phyloP scores from a whole-genome alignment of 2,888 invertebrate genomes.

The Argyresthia goedartella region DNA sequence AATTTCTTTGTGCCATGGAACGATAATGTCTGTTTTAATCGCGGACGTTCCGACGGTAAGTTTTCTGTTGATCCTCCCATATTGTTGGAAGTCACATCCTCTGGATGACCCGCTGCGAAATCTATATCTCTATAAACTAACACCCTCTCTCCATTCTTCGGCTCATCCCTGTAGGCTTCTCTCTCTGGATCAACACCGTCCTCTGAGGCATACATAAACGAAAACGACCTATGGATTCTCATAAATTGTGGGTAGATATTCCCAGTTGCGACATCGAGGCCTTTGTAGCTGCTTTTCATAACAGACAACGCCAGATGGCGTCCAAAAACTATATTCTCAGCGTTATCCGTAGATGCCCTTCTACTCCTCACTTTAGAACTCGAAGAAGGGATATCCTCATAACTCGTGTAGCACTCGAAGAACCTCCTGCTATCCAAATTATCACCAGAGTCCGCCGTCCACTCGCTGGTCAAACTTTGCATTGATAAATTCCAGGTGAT shows the following conservation, averaged over 20 bases:
- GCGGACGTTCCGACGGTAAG: constrained; percentile 3
- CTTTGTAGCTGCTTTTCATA: constrained; percentile 43
- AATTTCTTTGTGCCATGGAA: constrained; percentile 25
- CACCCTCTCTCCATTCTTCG: constrained; percentile 14
- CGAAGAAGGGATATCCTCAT: constrained; percentile 59
- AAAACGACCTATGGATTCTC: constrained; percentile 42
- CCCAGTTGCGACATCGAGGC: constrained; percentile 28
- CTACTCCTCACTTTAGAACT: constrained; percentile 45
- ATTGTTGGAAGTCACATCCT: background rate
- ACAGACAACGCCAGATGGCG: constrained; percentile 34
- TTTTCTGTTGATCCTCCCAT: constrained; percentile 8
- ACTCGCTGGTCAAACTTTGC: constrained; percentile 30
- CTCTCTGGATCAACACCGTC: background rate
- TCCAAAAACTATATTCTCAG: constrained; percentile 20
- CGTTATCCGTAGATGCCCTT: constrained; percentile 45
- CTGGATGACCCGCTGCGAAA: too few species aligned
- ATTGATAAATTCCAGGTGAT: constrained; percentile 38
- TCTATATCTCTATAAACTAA: background rate
- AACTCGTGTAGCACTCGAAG: constrained; percentile 30
- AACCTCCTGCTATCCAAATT: constrained; percentile 16
- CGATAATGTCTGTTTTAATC: constrained; percentile 18
- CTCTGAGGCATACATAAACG: constrained; percentile 16
- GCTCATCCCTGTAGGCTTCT: constrained; percentile 19
- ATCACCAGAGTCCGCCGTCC: constrained; percentile 40
- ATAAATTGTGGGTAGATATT: constrained; percentile 40